Percentiles rank a stretch among this genome's conserved stretches.
Conservation (phyloP, 2,888 invertebrate species). For the Colostygia pectinataria region DNA sequence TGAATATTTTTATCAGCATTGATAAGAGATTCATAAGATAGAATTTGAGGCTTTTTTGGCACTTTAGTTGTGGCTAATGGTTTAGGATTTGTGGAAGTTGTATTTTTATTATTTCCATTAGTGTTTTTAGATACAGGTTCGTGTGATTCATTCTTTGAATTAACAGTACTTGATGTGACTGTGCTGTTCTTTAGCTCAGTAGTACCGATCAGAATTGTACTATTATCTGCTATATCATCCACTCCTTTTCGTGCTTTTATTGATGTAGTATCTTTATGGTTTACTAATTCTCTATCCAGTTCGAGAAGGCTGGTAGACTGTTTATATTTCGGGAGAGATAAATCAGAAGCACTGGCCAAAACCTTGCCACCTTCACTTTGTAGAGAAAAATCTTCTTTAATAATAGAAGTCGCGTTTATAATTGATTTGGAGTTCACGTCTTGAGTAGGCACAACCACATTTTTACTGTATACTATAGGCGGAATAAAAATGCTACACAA, state of each 20-base stretch:
- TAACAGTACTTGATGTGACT: neutral
- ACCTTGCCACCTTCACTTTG: conserved; percentile 60
- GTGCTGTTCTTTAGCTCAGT: conserved; percentile 3
- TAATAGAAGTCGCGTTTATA: neutral
- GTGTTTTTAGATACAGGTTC: neutral
- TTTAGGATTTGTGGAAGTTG: conserved; percentile 15
- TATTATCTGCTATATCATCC: conserved; percentile 25
- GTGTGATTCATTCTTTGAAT: neutral
- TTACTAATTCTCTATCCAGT: conserved; percentile 50
- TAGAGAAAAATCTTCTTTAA: conserved; percentile 44
- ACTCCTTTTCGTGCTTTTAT: conserved; percentile 56
- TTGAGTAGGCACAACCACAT: conserved; percentile 6
- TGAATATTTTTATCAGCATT: conserved; percentile 42
- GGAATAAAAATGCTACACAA: conserved; percentile 13
- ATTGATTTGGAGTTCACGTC: conserved; percentile 1
- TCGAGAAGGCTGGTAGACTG: conserved; percentile 40
- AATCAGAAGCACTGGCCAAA: conserved; percentile 41
- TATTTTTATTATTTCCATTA: conserved; percentile 7
- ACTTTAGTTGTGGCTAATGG: conserved; percentile 33
- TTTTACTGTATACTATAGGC: conserved; percentile 16
- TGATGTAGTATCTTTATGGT: conserved; percentile 48
- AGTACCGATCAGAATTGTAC: conserved; percentile 16
- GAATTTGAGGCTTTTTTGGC: conserved; percentile 56
- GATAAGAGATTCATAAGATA: conserved; percentile 55
- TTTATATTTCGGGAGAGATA: conserved; percentile 49